Evolutionary conservation across 2,888 invertebrate genomes (phyloP), one percentile per base, ranked within the genome.

Genomic region (Platypus cylindrus): DNA sequence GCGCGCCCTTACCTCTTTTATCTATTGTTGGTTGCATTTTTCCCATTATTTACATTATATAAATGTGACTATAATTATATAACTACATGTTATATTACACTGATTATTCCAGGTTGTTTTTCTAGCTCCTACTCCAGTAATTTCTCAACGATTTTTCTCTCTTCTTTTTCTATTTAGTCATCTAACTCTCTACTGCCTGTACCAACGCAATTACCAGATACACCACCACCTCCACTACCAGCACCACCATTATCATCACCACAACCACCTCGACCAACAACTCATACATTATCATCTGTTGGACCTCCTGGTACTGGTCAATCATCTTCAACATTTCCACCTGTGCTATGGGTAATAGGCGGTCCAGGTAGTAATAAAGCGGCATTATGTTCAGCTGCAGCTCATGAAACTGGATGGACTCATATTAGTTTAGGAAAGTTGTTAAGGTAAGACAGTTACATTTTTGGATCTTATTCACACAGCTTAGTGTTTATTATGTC

Each of bases 331-430:
- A 32, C 38, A 3, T 59, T 55, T 49, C 62, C 63, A 0, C 54
- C 59, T 3, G 59, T 62, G 3, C 44, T 63, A 9, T 62, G 61
- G 62, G 58, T 79, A 5, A 75, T 79, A 25, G 87, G 90, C 7
- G 91, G 91, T 0, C 91, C 91, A 0, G 91, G 91, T 33, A 89
- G 87, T 56, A 89, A 90, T 57, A 93, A 93, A 59, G 80, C 82
- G 1, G 65, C 71, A 1, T 64, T 90, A 18, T 89, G 89, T 58
- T 67, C 75, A 37, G 74, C 77, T 45, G 83, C 81, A 0, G 63
- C 71, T 0, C 70, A 75, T 41, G 70, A 75, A 47, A 71, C 71
- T 0, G 80, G 80, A 3, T 59, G 59, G 59, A 49, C 51, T 15
- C 59, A 59, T 41, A 49, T 57, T 13, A 58, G 58, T 44, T 65